Evolutionary conservation across 2,113 vertebrate species (phyloP), one percentile per base, ranked within the genome.

Genomic region (Ceuthmochares aereus): DNA sequence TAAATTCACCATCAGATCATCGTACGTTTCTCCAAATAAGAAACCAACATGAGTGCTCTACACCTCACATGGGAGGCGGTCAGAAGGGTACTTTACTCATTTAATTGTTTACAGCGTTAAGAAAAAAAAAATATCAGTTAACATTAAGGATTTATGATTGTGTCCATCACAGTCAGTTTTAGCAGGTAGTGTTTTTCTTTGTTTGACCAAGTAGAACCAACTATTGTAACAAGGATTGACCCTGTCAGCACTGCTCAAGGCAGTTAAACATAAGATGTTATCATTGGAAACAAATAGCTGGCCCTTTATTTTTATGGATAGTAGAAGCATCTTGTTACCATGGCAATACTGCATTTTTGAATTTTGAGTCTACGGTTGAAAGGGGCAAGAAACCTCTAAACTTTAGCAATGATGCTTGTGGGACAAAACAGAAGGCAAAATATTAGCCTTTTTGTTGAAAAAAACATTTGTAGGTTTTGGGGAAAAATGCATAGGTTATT

Each of bases 301-400:
- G 29, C 47, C 42, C 89, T 96, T 95, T 82, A 90, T 77, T 97
- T 96, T 96, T 78, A 90, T 45, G 87, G 64, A 79, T 32, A 27
- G 70, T 22, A 58, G 56, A 89, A 92, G 74, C 37, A 79, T 63
- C 59, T 14, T 20, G 89, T 96, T 92, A 84, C 86, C 69, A 83
- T 91, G 92, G 90, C 84, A 69, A 95, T 81, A 75, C 56, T 69
- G 70, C 84, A 88, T 92, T 97, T 95, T 96, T 2, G 1, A 63
- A 75, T 73, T 92, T 87, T 5, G 37, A 89, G 58, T 66, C 69
- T 81, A 66, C 67, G 47, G 56, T 49, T 87, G 88, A 96, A 95
- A 86, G 87, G 75, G 82, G 73, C 40, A 86, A 26, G 69, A 26
- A 55, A 92, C 69, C 69, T 95, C 96, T 88, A 90, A 97, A 97